Evolutionary conservation across 1,140 invertebrate genomes (phyloP).

Genomic region (Thaumatotibia leucotreta): DNA sequence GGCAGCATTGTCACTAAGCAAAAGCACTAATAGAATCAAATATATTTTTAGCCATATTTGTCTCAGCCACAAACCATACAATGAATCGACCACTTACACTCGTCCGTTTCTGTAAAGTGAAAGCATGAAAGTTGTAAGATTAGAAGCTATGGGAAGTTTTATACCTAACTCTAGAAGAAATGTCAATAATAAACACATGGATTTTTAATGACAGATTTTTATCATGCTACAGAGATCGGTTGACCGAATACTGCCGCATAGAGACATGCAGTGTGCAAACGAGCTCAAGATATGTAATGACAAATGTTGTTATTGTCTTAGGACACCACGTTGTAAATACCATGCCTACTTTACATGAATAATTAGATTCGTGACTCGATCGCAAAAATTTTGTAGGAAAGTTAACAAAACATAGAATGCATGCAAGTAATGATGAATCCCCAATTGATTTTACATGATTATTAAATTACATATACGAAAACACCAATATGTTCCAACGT

Average conservation of each 20-base stretch:
- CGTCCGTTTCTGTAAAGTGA: conserved; percentile 74
- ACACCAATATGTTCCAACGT: too few relatives aligned
- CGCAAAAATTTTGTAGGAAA: background rate
- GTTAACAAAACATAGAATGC: background rate
- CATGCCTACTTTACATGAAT: background rate
- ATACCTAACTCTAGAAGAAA: background rate
- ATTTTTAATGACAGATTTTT: background rate
- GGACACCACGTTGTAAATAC: background rate
- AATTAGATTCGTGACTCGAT: background rate
- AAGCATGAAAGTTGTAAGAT: conserved; percentile 70
- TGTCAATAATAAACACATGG: background rate
- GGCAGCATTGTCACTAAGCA: background rate
- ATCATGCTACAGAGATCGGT: background rate
- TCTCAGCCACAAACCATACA: conserved; percentile 61
- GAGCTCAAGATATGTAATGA: background rate
- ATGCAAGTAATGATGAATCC: background rate
- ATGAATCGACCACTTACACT: conserved; percentile 70
- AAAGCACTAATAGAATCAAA: conserved; percentile 58
- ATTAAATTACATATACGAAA: too few relatives aligned
- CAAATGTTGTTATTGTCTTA: background rate
- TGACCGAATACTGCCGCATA: background rate
- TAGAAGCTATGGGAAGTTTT: conserved; percentile 44
- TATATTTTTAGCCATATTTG: conserved; percentile 49
- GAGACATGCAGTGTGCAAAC: background rate
- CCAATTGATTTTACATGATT: too few relatives aligned